phyloP scores from a whole-genome alignment of 2,888 invertebrate genomes.

The Drosophila yooni region DNA sequence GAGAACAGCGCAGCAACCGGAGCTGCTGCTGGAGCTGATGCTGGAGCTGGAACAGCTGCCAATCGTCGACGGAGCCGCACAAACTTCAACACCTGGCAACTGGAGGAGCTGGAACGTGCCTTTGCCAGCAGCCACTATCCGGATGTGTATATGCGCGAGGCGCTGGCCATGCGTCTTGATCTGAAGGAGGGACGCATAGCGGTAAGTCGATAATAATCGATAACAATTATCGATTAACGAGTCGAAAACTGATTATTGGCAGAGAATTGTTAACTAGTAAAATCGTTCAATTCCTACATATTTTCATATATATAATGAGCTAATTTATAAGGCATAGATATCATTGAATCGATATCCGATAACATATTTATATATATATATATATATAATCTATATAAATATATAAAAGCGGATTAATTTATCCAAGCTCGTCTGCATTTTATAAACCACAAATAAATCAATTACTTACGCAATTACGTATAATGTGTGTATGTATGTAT shows the following conservation, averaged over 20 bases:
- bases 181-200: conserved; percentile 99
- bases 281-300: not conserved
- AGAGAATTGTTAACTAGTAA: not conserved
- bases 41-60: conserved; percentile 85
- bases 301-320: not conserved
- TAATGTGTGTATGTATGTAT: not conserved
- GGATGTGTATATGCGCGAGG: conserved; percentile 99
- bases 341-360: not conserved
- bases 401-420: not conserved
- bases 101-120: conserved; percentile 96
- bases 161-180: conserved; percentile 97
- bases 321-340: not conserved
- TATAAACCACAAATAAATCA: not conserved
- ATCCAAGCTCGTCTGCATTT: not conserved
- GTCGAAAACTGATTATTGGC: not conserved
- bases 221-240: not conserved
- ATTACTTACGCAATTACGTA: not conserved
- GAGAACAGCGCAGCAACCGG: conserved; percentile 85
- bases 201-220: conserved; percentile 87
- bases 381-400: too few species aligned
- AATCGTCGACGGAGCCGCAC: conserved; percentile 96
- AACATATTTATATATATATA: not conserved
- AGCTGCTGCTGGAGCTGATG: conserved; percentile 75
- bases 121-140: conserved; percentile 95
- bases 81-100: conserved; percentile 96